These are phyloP conservation scores for Leucoma salicis DNA, from an alignment of 2,888 invertebrate genomes.

Conservation along the genomic window DNA sequence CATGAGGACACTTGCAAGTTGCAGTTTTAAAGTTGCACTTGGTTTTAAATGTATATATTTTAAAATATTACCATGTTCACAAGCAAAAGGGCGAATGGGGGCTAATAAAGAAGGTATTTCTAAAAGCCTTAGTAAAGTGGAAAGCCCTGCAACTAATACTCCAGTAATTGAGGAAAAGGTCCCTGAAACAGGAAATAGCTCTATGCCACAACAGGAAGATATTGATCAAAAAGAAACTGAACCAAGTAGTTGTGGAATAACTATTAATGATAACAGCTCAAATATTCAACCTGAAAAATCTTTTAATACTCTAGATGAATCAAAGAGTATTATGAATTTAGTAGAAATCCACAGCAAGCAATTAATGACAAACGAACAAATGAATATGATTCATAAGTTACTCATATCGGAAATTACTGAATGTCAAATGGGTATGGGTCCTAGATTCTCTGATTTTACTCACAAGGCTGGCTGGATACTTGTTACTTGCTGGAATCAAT, in stretches of 20 bases:
- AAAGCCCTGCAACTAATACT: neutral
- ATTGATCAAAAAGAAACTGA: neutral
- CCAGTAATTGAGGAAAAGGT: neutral
- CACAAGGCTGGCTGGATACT: slow-evolving; percentile 1
- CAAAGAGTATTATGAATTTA: neutral
- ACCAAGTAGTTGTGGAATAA: no score
- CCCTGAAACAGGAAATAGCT: neutral
- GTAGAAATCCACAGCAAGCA: slow-evolving; percentile 4
- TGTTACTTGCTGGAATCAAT: slow-evolving; percentile 3
- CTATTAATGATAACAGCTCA: neutral
- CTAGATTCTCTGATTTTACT: slow-evolving; percentile 1
- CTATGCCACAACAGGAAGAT: neutral
- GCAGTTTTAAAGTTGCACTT: slow-evolving; percentile 5
- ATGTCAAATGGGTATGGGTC: slow-evolving; percentile 1
- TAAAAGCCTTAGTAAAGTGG: neutral
- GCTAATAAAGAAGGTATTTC: neutral
- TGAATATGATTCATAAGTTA: slow-evolving; percentile 3
- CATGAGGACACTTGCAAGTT: neutral
- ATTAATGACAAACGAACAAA: slow-evolving; percentile 3
- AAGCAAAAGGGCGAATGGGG: neutral
- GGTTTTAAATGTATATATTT: slow-evolving; percentile 5
- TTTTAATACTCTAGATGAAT: neutral
- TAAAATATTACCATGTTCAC: neutral
- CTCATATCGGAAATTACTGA: slow-evolving; percentile 5
- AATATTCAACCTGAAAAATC: neutral